Conservation (phyloP, 2,113 vertebrate species). For the Corapipo altera region DNA sequence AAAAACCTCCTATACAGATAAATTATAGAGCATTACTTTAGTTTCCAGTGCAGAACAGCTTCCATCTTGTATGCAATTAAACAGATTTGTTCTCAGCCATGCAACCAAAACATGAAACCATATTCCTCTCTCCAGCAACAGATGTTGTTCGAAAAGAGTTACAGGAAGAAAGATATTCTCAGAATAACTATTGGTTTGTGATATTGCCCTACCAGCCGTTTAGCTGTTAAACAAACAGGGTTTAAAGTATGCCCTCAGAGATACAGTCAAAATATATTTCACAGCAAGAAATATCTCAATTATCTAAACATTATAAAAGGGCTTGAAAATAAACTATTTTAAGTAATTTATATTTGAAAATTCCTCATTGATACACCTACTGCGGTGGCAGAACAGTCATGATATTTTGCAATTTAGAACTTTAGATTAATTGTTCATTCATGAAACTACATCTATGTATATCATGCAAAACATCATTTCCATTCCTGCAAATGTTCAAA, state of each 20-base stretch:
- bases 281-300: not conserved
- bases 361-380: not conserved
- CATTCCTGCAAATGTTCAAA: not conserved
- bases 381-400: not conserved
- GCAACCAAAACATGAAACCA: slow-evolving; percentile 22
- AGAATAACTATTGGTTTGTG: not conserved
- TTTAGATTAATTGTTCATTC: not conserved
- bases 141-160: slow-evolving; percentile 28
- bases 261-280: not conserved
- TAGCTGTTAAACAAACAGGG: not conserved
- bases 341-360: not conserved
- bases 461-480: not conserved
- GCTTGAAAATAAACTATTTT: not conserved
- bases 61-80: not conserved
- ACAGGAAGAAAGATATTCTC: not conserved
- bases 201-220: not conserved
- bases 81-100: slow-evolving; percentile 28
- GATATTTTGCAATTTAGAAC: not conserved
- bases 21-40: not conserved
- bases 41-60: not conserved
- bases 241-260: not conserved
- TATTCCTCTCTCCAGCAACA: slow-evolving; percentile 7
- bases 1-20: not conserved
- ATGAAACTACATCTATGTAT: not conserved
- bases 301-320: not conserved